Evolutionary conservation across 2,113 vertebrate species (phyloP), one percentile per base, ranked within the genome.

Genomic region (Phaetusa simplex): DNA sequence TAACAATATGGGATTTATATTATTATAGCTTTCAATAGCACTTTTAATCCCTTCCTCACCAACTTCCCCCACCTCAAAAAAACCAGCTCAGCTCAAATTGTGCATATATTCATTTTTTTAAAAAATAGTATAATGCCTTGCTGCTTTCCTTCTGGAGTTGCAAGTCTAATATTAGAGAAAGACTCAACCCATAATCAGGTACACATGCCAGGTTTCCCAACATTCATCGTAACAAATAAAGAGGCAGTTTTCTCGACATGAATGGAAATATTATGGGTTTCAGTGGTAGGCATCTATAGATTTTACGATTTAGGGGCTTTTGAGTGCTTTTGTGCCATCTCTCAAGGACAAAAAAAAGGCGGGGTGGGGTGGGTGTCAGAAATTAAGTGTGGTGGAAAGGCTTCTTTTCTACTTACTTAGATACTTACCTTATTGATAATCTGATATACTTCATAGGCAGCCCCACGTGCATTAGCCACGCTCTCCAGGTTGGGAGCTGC

Each of bases 371-470:
- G n/a, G 64, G 40, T 40, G 40, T 42, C 42, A 6, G 42, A 43
- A 67, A 19, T 6, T 59, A 58, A 73, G 5, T 11, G 9, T 62
- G 2, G 8, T 40, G 32, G 40, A 80, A 94, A 93, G 9, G 7
- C 2, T 80, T 70, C 19, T 69, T 45, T 82, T 66, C 27, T 50
- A 26, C 9, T 5, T 22, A 36, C 8, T 43, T 56, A 43, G 26
- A 3, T 67, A 30, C 21, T 82, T 98, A 99, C 99, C 93, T 98
- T 98, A 82, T 97, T 98, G 40, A 99, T 99, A 52, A 98, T 98
- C 13, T 36, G 97, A 96, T 98, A 99, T 21, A 99, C 93, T 94
- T 98, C 97, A 78, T 97, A 99, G 64, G 99, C 99, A 92, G 98
- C 99, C 36, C 98, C 98, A 72, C 97, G 98, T 61, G 98, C 98